phyloP scores from a whole-genome alignment of 2,888 invertebrate genomes.

The Tachina lurida region DNA sequence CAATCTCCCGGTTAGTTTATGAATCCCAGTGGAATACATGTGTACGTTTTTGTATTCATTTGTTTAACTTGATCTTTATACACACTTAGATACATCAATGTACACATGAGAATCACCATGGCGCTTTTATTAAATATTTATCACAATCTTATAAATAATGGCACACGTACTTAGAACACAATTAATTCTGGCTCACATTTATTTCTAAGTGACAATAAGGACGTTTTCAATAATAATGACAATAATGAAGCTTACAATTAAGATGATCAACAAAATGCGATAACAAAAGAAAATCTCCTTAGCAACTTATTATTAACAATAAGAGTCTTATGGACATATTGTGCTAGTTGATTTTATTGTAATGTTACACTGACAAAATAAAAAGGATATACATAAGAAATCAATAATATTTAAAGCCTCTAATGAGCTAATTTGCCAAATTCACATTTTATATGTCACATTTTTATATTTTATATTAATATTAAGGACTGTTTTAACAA shows the following conservation, averaged over 20 bases:
- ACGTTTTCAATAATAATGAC: slow-evolving; percentile 8
- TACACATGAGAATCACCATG: slow-evolving; percentile 3
- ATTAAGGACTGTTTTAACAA: too few relatives aligned
- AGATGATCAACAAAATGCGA: slow-evolving; percentile 39
- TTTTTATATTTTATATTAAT: too few relatives aligned
- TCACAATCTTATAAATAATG: slow-evolving; percentile 59
- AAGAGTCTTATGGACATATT: slow-evolving; percentile 25
- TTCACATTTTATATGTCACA: too few relatives aligned
- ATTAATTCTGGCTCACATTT: neutral
- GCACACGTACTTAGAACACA: neutral
- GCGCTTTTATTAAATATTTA: slow-evolving; percentile 25
- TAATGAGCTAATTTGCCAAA: too few relatives aligned
- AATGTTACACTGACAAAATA: too few relatives aligned
- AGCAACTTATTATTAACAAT: slow-evolving; percentile 43
- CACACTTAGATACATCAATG: neutral
- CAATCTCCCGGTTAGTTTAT: neutral
- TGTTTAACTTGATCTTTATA: neutral
- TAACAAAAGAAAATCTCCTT: slow-evolving; percentile 32
- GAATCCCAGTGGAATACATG: neutral
- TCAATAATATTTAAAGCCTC: too few relatives aligned
- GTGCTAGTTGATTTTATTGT: neutral
- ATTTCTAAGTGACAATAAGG: slow-evolving; percentile 5
- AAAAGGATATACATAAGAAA: too few relatives aligned
- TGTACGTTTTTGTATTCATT: neutral
- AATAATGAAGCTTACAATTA: neutral